Base-by-base conservation (phyloP, 1,140 invertebrate genomes). In the Anoplophora glabripennis region DNA sequence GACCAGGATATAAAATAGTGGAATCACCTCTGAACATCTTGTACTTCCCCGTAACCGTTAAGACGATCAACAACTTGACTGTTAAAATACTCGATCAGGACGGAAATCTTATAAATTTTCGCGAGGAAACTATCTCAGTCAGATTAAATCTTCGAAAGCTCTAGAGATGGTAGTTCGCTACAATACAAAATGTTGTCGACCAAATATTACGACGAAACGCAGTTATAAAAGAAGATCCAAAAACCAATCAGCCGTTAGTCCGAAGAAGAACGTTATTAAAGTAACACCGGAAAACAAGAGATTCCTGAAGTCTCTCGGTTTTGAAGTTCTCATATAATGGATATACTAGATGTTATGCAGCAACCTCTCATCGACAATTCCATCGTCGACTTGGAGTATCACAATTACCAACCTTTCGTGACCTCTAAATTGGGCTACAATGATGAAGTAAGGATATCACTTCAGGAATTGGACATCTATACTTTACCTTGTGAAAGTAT, bases 271-370 rank as follows among this genome's bases (percentile, higher is more conserved):
- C 18, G 2, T 48, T 47, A 48, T 34, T 34, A 28, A 15, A 21
- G 33, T 53, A n/a, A 57, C 40, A 40, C 5, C 4, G 2, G 37
- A 57, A 57, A 59, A 59, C 44, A 37, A 40, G 8, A 37, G 52
- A 34, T 59, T 59, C 42, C 36, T 59, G 7, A 17, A 52, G 21
- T 53, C 47, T 52, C 41, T 53, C n/a, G 54, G 44, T 18, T 48
- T 56, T 56, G 18, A 59, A 14, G 57, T 53, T 36, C 37, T 59
- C 18, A 34, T 44, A 59, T 59, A 58, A 58, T 58, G 47, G 41
- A 59, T 52, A 35, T 59, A 36, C 52, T 59, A 46, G 52, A 59
- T 35, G 21, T 59, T 37, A 36, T 14, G 28, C 34, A 36, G 17
- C 11, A 52, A 52, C 49, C 49, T 45, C 17, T 45, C 14, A 10